A percentile compares a stretch with the other conserved stretches of the same genome.
These are phyloP conservation scores for Gymnoscopelus microlampas DNA, from an alignment of 2,797 vertebrate genomes.

Conservation along the genomic window DNA sequence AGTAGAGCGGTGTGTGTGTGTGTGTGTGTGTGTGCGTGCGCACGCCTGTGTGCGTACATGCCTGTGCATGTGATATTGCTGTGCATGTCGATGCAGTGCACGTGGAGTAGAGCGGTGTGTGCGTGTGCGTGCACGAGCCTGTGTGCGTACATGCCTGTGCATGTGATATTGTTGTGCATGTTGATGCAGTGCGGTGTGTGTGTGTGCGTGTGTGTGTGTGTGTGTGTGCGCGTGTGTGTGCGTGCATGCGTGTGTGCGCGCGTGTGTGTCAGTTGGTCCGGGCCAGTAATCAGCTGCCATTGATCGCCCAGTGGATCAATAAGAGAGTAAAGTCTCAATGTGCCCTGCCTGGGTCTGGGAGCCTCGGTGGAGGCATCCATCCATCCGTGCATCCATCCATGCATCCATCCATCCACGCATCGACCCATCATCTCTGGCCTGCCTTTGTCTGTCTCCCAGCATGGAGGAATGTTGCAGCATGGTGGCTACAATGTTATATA, in stretches of 20 bases:
- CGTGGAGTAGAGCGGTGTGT: too few relatives aligned
- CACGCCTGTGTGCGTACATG: too few relatives aligned
- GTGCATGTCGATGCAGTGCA: too few relatives aligned
- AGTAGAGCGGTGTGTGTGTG: too few relatives aligned
- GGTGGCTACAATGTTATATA: slow-evolving; percentile 25
- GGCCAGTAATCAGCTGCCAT: slow-evolving; percentile 71
- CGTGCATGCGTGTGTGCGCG: slow-evolving; percentile 18
- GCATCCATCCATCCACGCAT: too few relatives aligned
- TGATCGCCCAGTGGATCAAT: slow-evolving; percentile 72
- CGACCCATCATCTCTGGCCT: slow-evolving; percentile 21
- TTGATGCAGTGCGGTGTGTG: not conserved
- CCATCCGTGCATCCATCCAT: not conserved
- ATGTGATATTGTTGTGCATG: too few relatives aligned
- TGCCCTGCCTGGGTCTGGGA: slow-evolving; percentile 49
- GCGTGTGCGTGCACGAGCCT: slow-evolving; percentile 14
- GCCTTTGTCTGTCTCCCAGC: slow-evolving; percentile 50
- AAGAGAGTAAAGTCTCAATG: slow-evolving; percentile 70
- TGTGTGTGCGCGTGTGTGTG: not conserved
- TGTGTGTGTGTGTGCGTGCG: too few relatives aligned
- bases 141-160: not conserved
- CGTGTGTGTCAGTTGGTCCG: slow-evolving; percentile 48
- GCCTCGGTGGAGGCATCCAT: slow-evolving; percentile 62
- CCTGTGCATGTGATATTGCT: too few relatives aligned
- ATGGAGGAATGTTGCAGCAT: slow-evolving; percentile 50
- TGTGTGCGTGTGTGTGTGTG: slow-evolving; percentile 16